These are phyloP conservation scores for Campaea margaritaria DNA, from an alignment of 2,888 invertebrate genomes.

Conservation along the genomic window DNA sequence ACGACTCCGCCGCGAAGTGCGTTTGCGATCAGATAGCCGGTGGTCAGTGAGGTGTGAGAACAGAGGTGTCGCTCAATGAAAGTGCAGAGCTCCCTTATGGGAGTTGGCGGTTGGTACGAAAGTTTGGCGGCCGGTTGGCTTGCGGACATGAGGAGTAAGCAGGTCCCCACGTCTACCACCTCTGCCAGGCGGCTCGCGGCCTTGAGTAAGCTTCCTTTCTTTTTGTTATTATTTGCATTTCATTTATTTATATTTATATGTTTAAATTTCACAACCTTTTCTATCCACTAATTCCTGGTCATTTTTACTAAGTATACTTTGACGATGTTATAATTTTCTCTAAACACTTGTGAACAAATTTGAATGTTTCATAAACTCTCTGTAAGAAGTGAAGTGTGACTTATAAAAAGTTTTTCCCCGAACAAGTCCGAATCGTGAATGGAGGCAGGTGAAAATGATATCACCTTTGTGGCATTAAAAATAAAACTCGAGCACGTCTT, in stretches of 20 bases:
- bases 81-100: constrained; percentile 83
- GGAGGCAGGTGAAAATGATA: constrained; percentile 70
- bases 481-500: constrained; percentile 77
- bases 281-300: constrained; percentile 38
- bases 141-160: constrained; percentile 84
- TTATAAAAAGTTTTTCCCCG: constrained; percentile 12
- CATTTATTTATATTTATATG: constrained; percentile 47
- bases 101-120: constrained; percentile 82
- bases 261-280: constrained; percentile 46
- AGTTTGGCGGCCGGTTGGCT: constrained; percentile 82
- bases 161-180: constrained; percentile 82
- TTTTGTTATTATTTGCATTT: constrained; percentile 79
- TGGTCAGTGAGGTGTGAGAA: constrained; percentile 67
- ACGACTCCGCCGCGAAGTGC: constrained; percentile 59
- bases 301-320: constrained; percentile 28
- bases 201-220: constrained; percentile 83
- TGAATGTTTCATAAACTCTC: constrained; percentile 6
- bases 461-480: constrained; percentile 72
- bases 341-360: constrained; percentile 7
- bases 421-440: constrained; percentile 22
- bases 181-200: constrained; percentile 84
- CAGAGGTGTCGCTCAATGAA: constrained; percentile 76
- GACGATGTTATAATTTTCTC: constrained; percentile 1
- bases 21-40: constrained; percentile 52
- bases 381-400: constrained; percentile 14